phyloP scores from a whole-genome alignment of 2,797 vertebrate genomes.

The Lerista edwardsae region DNA sequence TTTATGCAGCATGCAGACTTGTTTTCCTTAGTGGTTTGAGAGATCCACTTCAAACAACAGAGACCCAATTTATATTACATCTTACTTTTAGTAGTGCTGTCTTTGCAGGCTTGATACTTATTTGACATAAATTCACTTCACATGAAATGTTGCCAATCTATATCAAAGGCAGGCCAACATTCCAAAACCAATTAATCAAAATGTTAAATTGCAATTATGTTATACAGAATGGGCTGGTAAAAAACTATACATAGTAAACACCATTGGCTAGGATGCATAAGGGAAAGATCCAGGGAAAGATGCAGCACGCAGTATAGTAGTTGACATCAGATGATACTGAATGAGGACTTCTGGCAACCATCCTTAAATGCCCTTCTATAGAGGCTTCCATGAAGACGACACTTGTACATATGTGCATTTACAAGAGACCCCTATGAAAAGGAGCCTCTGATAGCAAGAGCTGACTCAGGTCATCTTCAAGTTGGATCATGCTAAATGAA shows the following conservation, averaged over 20 bases:
- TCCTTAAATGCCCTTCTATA: not conserved
- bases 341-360: constrained; percentile 42
- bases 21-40: constrained; percentile 61
- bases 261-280: not conserved
- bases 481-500: not conserved
- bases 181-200: constrained; percentile 67
- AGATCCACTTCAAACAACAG: constrained; percentile 70
- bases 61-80: constrained; percentile 73
- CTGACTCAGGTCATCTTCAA: constrained; percentile 48
- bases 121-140: constrained; percentile 71
- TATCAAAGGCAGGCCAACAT: constrained; percentile 63
- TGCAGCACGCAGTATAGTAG: not conserved
- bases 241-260: constrained; percentile 17
- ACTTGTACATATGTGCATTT: not conserved
- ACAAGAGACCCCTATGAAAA: not conserved
- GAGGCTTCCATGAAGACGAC: not conserved
- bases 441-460: constrained; percentile 41
- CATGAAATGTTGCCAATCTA: constrained; percentile 65
- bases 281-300: not conserved
- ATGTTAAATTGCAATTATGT: constrained; percentile 57
- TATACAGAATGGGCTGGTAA: constrained; percentile 31
- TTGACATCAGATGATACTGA: constrained; percentile 63
- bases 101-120: constrained; percentile 73
- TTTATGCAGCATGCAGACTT: constrained; percentile 48
- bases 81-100: constrained; percentile 70